These are phyloP conservation scores for Gryllus bimaculatus DNA, from an alignment of 1,140 invertebrate species.

Conservation along the genomic window DNA sequence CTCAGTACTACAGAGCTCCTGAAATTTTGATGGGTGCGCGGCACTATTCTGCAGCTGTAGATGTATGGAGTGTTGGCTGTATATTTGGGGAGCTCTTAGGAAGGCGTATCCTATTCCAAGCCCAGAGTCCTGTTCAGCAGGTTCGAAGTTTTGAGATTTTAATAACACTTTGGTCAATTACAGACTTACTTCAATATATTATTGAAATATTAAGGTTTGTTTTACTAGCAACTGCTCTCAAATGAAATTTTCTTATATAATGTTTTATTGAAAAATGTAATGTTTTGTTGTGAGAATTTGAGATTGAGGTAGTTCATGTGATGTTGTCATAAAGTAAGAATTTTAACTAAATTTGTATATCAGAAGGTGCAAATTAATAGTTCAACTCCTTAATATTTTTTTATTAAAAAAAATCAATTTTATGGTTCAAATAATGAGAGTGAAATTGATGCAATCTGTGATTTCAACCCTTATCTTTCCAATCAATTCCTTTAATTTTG, in stretches of 20 bases:
- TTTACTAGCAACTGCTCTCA: not conserved
- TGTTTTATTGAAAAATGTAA: not conserved
- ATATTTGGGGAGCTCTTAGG: slow-evolving; percentile 96
- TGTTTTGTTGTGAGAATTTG: too few relatives aligned
- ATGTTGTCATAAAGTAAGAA: too few relatives aligned
- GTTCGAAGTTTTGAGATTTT: slow-evolving; percentile 36
- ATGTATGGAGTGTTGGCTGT: slow-evolving; percentile 99
- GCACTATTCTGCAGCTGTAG: slow-evolving; percentile 93
- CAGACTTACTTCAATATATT: not conserved
- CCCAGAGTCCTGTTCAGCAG: slow-evolving; percentile 88
- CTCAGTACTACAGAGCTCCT: slow-evolving; percentile 97
- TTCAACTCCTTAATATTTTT: too few relatives aligned
- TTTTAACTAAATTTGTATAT: too few relatives aligned
- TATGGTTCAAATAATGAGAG: too few relatives aligned
- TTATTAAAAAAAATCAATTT: too few relatives aligned
- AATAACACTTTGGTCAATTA: not conserved
- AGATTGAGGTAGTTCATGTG: too few relatives aligned
- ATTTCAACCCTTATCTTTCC: too few relatives aligned
- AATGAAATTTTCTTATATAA: not conserved
- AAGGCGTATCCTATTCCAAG: slow-evolving; percentile 93
- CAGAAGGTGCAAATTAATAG: too few relatives aligned
- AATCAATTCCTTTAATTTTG: too few relatives aligned
- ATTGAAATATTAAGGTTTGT: not conserved
- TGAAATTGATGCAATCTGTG: too few relatives aligned
- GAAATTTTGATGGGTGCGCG: slow-evolving; percentile 97